Evolutionary conservation across 2,113 vertebrate species (phyloP).

Genomic region (Eptatretus burgeri): DNA sequence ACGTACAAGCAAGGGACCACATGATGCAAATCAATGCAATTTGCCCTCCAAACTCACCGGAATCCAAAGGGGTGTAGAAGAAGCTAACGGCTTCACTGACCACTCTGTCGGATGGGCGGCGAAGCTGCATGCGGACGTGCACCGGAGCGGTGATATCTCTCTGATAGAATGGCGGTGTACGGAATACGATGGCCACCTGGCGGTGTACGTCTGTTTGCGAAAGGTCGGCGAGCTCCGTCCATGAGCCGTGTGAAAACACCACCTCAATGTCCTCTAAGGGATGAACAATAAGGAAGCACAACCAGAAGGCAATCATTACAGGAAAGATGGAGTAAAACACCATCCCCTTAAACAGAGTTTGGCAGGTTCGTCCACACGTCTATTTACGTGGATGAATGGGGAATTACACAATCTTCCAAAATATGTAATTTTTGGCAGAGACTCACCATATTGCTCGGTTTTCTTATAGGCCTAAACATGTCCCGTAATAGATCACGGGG

Average conservation of each 20-base stretch:
- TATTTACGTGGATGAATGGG: no score
- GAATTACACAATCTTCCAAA: no score
- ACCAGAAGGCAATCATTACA: no score
- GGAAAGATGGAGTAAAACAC: no score
- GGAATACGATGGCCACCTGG: slow-evolving; percentile 75
- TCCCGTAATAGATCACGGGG: no score
- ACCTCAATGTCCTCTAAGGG: slow-evolving; percentile 55
- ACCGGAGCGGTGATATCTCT: slow-evolving; percentile 25
- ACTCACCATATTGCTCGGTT: no score
- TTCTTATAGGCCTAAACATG: no score
- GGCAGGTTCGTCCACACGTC: no score
- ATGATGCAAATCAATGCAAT: not conserved
- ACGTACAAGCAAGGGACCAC: no score
- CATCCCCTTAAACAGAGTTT: no score
- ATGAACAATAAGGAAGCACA: no score
- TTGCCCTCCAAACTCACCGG: slow-evolving; percentile 21
- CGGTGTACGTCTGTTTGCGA: slow-evolving; percentile 61
- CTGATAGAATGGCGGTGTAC: slow-evolving; percentile 34
- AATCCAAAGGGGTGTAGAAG: slow-evolving; percentile 41
- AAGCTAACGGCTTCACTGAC: slow-evolving; percentile 65
- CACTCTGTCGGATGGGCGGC: slow-evolving; percentile 45
- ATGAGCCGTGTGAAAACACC: slow-evolving; percentile 38
- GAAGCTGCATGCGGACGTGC: slow-evolving; percentile 48
- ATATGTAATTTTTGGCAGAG: no score
- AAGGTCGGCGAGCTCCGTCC: slow-evolving; percentile 53